Evolutionary conservation across 2,888 invertebrate species (phyloP), one percentile per base, ranked within the genome.

Genomic region (Allacma fusca): DNA sequence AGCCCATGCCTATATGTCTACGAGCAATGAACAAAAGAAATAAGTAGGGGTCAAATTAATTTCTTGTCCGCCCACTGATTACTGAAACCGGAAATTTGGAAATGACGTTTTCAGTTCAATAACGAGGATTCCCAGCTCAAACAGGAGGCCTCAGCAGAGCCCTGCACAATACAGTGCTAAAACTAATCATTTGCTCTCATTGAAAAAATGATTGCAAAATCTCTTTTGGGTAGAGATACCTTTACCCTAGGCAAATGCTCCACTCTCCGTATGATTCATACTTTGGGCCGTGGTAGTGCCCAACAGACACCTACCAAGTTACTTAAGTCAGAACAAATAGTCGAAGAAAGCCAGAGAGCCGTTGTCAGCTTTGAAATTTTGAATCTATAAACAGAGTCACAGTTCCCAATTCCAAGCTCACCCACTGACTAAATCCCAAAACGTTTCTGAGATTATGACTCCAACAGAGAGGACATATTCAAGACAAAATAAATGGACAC

Each of bases 21-120:
- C 16, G 19, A 50, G 24, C 21, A 23, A 19, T 21, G 24, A 62
- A n/a, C 26, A 62, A 24, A 5, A 24, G 26, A 62, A 23, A 24
- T 24, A 26, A 62, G 62, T 62, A 26, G 62, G 23, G 62, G 62
- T 62, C 62, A 62, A 62, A 62, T 62, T 62, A 62, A 9, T 57
- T 4, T 16, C 57, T 4, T 24, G 13, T 26, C 62, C 62, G 62
- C 62, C 62, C 16, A 62, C 62, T 62, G 7, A 23, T 62, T 23
- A 12, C 62, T 62, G 24, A 12, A 24, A 24, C 62, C 62, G 62
- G 62, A 62, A 62, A 62, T 62, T 62, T 4, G 24, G 9, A 62
- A 12, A 2, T 24, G 62, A 24, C 26, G 26, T 26, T 62, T 62
- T 62, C 4, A 62, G 62, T 62, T 62, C 24, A 62, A 62, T 62